These are phyloP conservation scores for Macropodus opercularis DNA, from an alignment of 2,797 vertebrate genomes.

Conservation along the genomic window DNA sequence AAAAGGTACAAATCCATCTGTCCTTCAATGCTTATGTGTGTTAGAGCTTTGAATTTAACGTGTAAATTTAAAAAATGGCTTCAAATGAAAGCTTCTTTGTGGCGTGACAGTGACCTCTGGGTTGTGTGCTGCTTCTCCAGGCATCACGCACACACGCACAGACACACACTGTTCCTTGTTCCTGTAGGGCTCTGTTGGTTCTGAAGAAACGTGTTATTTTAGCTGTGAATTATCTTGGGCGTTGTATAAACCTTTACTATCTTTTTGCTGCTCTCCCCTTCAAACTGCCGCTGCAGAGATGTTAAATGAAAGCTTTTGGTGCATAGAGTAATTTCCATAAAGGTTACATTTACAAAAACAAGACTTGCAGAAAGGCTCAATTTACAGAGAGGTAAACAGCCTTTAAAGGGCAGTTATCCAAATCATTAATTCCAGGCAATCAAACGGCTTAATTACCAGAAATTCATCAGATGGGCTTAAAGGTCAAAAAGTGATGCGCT, in stretches of 20 bases:
- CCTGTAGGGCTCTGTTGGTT: slow-evolving; percentile 33
- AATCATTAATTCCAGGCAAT: slow-evolving; percentile 89
- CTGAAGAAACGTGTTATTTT: slow-evolving; percentile 52
- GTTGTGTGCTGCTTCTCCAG: slow-evolving; percentile 9
- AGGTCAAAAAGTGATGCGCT: slow-evolving; percentile 87
- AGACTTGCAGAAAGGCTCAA: slow-evolving; percentile 86
- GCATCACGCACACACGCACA: slow-evolving; percentile 7
- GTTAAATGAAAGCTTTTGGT: slow-evolving; percentile 84
- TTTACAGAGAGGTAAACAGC: slow-evolving; percentile 89
- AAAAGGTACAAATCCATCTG: slow-evolving; percentile 81
- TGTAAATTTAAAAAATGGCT: not conserved
- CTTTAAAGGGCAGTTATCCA: slow-evolving; percentile 91
- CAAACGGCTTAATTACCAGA: slow-evolving; percentile 89
- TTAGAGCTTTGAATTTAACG: not conserved
- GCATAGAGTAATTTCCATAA: slow-evolving; percentile 86
- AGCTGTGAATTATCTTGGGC: slow-evolving; percentile 62
- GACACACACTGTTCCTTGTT: slow-evolving; percentile 18
- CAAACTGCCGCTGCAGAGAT: slow-evolving; percentile 67
- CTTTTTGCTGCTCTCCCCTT: slow-evolving; percentile 67
- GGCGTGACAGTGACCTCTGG: too few relatives aligned
- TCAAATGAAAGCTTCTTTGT: not conserved
- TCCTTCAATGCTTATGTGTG: not conserved
- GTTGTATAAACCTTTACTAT: slow-evolving; percentile 63
- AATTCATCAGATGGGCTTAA: slow-evolving; percentile 90
- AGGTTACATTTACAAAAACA: slow-evolving; percentile 88